Evolutionary conservation across 2,113 vertebrate genomes (phyloP), one percentile per base, ranked within the genome.

Genomic region (Phyllostomus hastatus): DNA sequence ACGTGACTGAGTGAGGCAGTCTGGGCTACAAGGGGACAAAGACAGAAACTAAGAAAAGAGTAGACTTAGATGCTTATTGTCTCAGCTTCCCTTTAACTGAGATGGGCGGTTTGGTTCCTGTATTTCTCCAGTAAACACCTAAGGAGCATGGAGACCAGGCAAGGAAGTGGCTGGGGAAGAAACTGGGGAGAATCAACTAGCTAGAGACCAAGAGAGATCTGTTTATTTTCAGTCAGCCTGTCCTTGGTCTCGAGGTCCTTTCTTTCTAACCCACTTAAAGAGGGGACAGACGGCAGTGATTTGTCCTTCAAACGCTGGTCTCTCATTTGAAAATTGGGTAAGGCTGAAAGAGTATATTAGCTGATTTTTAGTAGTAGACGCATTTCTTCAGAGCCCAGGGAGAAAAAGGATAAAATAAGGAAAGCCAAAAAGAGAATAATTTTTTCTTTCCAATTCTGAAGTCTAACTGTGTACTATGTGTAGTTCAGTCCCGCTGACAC

Each of bases 1-100:
- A 99, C 0, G 99, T 99, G 38, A 99, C 99, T 0, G 99, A 99
- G 97, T 99, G 99, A 64, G 99, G 99, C 97, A 99, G 98, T 81
- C 99, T 99, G 79, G 99, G 99, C 99, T 99, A 97, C 73, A 98
- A 97, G 95, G 69, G 97, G 94, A 97, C 94, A 95, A 76, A 96
- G 78, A 79, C 7, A 97, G 88, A 98, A 95, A 98, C 91, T 92
- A 93, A 82, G 54, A 84, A 52, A 7, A 83, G 26, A 75, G 8
- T 19, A 89, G 69, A 52, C 57, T 95, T 79, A 96, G 95, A 92
- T 67, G 67, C 46, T 88, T 64, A 94, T 73, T 50, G 75, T 61
- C 94, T 91, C 57, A 85, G 72, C 10, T 59, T 90, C 54, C 75
- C 35, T 90, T 80, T 57, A 67, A 89, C 76, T 57, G 38, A 90